Conservation (phyloP, 2,888 invertebrate species). For the Pandemis corylana region DNA sequence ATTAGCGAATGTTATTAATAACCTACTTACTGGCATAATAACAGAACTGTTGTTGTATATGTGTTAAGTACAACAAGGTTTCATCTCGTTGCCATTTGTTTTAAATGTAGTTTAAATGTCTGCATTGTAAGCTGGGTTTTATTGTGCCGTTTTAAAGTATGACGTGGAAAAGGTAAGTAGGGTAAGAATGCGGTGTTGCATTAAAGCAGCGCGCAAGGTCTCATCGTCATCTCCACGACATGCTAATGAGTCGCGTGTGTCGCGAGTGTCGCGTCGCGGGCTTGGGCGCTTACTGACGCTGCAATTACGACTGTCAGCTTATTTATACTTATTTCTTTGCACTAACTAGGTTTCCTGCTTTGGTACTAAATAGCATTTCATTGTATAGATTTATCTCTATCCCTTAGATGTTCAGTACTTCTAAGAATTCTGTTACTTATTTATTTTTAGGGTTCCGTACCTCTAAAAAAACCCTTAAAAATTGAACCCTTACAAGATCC, state of each 20-base stretch:
- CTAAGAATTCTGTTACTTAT: too few species aligned
- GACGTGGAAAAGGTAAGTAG: slow-evolving; percentile 26
- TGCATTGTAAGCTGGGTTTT: not conserved
- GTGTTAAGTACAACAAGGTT: not conserved
- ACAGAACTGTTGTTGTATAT: too few species aligned
- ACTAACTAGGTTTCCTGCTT: not conserved
- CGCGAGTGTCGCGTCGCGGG: not conserved
- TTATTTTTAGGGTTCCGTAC: too few species aligned
- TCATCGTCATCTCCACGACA: slow-evolving; percentile 20
- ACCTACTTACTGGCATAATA: too few species aligned
- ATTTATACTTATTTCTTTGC: slow-evolving; percentile 35
- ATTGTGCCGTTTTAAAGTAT: not conserved
- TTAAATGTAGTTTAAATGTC: not conserved
- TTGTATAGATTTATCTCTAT: not conserved
- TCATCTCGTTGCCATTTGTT: not conserved
- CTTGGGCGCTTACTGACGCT: not conserved
- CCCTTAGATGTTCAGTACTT: not conserved
- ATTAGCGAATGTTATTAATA: slow-evolving; percentile 1
- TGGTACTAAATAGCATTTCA: not conserved
- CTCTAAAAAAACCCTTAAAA: too few species aligned
- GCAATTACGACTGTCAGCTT: slow-evolving; percentile 30
- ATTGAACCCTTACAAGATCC: too few species aligned
- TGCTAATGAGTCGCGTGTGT: slow-evolving; percentile 33
- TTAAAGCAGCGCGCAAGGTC: slow-evolving; percentile 17
- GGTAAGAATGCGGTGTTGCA: slow-evolving; percentile 30